Percentiles rank a stretch among this genome's conserved stretches.
Evolutionary conservation across 2,113 vertebrate genomes (phyloP).

Genomic region (Irena cyanogastra): DNA sequence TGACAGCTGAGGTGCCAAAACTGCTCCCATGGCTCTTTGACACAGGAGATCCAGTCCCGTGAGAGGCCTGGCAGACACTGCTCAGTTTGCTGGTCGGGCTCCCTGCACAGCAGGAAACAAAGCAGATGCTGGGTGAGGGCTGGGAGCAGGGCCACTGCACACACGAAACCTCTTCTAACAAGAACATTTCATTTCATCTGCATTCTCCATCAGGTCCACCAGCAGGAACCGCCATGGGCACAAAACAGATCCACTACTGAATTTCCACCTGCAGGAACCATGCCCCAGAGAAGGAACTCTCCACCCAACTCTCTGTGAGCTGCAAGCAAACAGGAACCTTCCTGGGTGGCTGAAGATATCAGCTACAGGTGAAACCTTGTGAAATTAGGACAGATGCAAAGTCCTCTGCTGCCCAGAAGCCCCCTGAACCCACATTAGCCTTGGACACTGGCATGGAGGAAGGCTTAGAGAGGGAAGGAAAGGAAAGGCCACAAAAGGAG

Average conservation of each 20-base stretch:
- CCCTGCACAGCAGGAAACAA: conserved; percentile 69
- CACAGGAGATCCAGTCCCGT: conserved; percentile 85
- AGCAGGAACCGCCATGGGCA: background rate
- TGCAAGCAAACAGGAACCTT: background rate
- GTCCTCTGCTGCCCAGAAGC: background rate
- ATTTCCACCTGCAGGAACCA: background rate
- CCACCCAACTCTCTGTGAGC: background rate
- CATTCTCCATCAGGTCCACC: background rate
- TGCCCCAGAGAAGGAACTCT: background rate
- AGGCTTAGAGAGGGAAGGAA: background rate
- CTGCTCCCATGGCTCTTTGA: conserved; percentile 89
- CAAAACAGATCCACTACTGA: background rate
- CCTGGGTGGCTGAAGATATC: background rate
- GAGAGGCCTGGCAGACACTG: conserved; percentile 70
- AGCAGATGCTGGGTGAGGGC: background rate
- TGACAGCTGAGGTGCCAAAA: conserved; percentile 87
- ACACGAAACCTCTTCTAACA: background rate
- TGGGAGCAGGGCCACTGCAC: background rate
- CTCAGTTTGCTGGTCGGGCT: conserved; percentile 88
- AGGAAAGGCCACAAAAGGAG: background rate
- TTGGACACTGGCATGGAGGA: background rate
- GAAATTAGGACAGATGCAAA: background rate
- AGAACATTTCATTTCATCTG: background rate
- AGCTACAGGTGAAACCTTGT: fast-evolving
- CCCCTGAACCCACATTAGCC: background rate